These are phyloP conservation scores for Chaetogeoica ovagalla DNA, from an alignment of 2,888 invertebrate genomes.

Conservation along the genomic window DNA sequence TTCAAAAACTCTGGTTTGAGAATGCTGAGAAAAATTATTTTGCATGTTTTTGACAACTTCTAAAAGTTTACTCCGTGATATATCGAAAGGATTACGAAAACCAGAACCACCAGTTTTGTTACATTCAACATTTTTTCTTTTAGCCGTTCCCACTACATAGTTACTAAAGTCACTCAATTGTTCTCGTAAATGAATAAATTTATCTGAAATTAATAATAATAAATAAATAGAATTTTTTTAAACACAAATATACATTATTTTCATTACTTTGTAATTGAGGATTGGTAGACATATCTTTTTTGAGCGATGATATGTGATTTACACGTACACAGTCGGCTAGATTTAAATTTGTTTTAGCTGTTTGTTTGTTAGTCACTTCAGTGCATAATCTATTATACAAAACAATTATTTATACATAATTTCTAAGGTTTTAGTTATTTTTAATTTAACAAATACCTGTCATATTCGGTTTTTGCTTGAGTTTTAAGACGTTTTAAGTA, in stretches of 20 bases:
- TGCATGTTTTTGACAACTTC: slow-evolving; percentile 95
- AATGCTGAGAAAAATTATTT: slow-evolving; percentile 83
- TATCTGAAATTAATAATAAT: slow-evolving; percentile 62
- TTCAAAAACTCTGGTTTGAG: slow-evolving; percentile 75
- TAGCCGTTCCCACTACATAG: slow-evolving; percentile 75
- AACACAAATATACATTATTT: background rate
- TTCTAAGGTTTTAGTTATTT: background rate
- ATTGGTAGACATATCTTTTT: slow-evolving; percentile 80
- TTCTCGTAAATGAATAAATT: slow-evolving; percentile 78
- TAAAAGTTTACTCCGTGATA: slow-evolving; percentile 82
- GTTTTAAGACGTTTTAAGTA: slow-evolving; percentile 95
- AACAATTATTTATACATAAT: background rate
- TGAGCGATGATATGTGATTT: slow-evolving; percentile 71
- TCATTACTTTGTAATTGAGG: slow-evolving; percentile 69
- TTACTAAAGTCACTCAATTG: slow-evolving; percentile 85
- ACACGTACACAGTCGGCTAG: slow-evolving; percentile 73
- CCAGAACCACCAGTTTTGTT: slow-evolving; percentile 66
- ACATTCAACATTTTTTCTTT: slow-evolving; percentile 58
- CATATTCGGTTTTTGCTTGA: slow-evolving; percentile 88
- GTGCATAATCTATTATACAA: slow-evolving; percentile 68
- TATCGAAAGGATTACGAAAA: slow-evolving; percentile 94
- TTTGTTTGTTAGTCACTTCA: slow-evolving; percentile 68
- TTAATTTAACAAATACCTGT: slow-evolving; percentile 60
- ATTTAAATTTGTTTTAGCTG: slow-evolving; percentile 53
- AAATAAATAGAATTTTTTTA: slow-evolving; percentile 21